Base-by-base conservation (phyloP, 2,113 vertebrate species). In the Sitta europaea region DNA sequence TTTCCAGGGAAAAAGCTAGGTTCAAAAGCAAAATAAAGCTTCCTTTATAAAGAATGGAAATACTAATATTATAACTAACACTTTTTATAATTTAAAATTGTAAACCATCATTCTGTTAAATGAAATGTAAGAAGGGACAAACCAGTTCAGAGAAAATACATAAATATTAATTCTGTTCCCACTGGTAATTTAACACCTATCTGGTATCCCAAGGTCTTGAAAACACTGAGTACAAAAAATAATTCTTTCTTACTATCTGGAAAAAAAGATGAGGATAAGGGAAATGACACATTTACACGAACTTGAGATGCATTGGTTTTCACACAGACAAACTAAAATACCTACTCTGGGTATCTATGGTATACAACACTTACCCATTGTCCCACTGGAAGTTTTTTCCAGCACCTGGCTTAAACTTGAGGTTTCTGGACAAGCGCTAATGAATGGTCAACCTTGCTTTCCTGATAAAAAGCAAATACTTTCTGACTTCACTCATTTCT, bases 21-120 rank as follows among this genome's bases (percentile, higher is more conserved):
- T 90, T 74, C 48, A 57, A 88, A 89, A 75, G 31, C 47, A 94
- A 92, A 97, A 86, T 43, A 50, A 77, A 84, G 53, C 75, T 71
- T 86, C 58, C 14, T 81, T 92, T 78, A 29, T 38, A 67, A 92
- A 94, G 48, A 92, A 88, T 75, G 29, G 43, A 81, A 80, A 92
- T 40, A 62, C 4, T 62, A 82, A 61, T 53, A 88, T 42, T 74
- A 53, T 67, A 90, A 95, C 5, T 2, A 77, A 66, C 11, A 17
- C 3, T 83, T 94, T 92, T 78, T 57, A 50, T 9, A 47, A 77
- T 71, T 84, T 63, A 59, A 42, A 48, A 57, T 19, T 57, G 35
- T 35, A 47, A 86, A 67, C 27, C 29, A 42, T 57, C 48, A 47
- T 86, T 65, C 25, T 57, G 65, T 45, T 78, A 92, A 63, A 86